These are phyloP conservation scores for Hydropsyche betteni DNA, from an alignment of 2,888 invertebrate genomes.

Conservation along the genomic window DNA sequence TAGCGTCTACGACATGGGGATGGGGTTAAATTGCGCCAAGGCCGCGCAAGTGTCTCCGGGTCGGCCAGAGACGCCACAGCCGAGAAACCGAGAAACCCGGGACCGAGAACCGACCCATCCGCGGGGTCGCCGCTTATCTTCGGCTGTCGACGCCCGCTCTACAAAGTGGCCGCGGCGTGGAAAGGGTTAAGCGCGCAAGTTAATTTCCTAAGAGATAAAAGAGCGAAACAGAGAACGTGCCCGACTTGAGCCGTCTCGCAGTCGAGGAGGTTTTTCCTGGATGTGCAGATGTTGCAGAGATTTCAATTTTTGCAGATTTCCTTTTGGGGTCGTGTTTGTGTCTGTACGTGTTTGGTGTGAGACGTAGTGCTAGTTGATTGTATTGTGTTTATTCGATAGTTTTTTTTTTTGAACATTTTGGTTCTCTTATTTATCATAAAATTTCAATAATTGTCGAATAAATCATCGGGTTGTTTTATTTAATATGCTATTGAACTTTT, in stretches of 20 bases:
- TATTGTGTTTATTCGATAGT: no score
- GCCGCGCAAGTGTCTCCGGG: neutral
- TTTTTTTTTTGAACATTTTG: no score
- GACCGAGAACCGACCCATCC: neutral
- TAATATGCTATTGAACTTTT: no score
- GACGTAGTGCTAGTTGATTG: no score
- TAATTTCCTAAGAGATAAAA: neutral
- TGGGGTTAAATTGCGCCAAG: neutral
- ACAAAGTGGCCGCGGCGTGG: conserved; percentile 23
- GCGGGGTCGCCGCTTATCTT: conserved; percentile 20
- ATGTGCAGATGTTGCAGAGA: no score
- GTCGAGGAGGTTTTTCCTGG: neutral
- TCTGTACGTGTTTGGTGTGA: no score
- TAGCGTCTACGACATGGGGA: conserved; percentile 1
- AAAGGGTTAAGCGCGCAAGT: conserved; percentile 31
- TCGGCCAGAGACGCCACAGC: neutral
- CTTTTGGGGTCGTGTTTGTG: neutral
- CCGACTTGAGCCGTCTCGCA: neutral
- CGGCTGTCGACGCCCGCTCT: conserved; percentile 3
- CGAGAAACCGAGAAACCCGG: neutral
- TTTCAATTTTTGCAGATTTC: neutral
- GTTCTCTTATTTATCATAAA: no score
- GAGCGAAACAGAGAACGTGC: no score
- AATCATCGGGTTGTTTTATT: no score
- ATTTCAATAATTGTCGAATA: no score